These are phyloP conservation scores for Acanthaster planci DNA, from an alignment of 35 echinoderm and acorn worm species.

Conservation along the genomic window DNA sequence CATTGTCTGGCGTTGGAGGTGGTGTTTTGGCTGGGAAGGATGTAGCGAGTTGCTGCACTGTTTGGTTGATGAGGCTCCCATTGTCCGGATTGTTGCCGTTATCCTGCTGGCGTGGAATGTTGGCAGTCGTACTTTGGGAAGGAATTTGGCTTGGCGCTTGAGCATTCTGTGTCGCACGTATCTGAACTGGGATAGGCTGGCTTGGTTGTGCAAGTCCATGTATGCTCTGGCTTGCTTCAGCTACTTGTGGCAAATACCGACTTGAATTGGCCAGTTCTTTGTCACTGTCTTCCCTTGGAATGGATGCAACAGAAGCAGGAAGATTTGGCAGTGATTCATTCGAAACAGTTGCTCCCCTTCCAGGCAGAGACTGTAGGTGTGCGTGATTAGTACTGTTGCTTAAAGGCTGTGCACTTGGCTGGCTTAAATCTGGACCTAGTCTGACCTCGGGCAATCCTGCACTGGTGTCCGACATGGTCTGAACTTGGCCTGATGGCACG, in stretches of 20 bases:
- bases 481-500: neutral
- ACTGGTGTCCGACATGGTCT: neutral
- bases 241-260: neutral
- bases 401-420: neutral
- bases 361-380: neutral
- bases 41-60: constrained; percentile 20
- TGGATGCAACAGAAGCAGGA: too few relatives aligned
- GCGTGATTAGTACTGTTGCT: neutral
- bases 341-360: neutral
- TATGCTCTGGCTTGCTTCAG: neutral
- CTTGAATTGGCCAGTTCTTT: neutral
- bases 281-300: neutral
- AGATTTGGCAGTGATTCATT: neutral
- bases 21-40: constrained; percentile 86
- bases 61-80: too few relatives aligned
- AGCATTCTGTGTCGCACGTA: neutral
- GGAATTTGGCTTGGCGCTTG: neutral
- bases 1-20: constrained; percentile 79
- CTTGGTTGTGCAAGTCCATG: neutral
- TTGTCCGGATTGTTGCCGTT: neutral
- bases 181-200: constrained; percentile 11
- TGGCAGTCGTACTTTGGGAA: neutral
- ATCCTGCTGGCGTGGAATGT: neutral
- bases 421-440: neutral
- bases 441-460: neutral